A percentile compares a stretch with the other conserved stretches of the same genome.
Conservation (phyloP, 2,113 vertebrate genomes). For the Ophiodon elongatus region DNA sequence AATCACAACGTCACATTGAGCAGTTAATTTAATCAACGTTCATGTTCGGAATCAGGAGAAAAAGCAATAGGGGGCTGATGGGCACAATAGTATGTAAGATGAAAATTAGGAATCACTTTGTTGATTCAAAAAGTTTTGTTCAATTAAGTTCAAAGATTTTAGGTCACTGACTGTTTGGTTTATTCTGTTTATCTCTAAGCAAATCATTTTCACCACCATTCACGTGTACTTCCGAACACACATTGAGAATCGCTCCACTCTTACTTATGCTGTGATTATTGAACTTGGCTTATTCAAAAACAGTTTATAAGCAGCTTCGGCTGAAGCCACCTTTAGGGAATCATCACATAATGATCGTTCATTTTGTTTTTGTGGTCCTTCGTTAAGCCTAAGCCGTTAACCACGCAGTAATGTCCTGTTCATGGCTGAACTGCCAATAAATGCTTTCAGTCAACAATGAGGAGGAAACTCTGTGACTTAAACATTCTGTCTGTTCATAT, state of each 20-base stretch:
- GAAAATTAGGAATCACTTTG: neutral
- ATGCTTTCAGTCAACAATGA: neutral
- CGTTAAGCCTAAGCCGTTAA: neutral
- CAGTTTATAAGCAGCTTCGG: neutral
- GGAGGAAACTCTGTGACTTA: neutral
- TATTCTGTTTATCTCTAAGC: neutral
- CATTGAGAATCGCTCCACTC: neutral
- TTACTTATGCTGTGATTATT: neutral
- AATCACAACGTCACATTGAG: neutral
- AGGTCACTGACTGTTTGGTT: neutral
- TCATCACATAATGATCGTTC: too few relatives aligned
- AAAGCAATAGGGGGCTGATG: neutral
- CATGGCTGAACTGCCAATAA: neutral
- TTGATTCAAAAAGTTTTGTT: neutral
- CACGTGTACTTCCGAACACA: neutral
- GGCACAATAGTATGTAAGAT: neutral
- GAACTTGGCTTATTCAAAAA: neutral
- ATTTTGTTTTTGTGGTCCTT: neutral
- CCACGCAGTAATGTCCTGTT: neutral
- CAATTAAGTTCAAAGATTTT: neutral
- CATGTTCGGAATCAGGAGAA: neutral
- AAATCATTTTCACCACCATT: neutral
- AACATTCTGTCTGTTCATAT: neutral
- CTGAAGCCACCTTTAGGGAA: too few relatives aligned
- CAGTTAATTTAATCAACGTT: neutral